A percentile compares a stretch with the other conserved stretches of the same genome.
phyloP scores from a whole-genome alignment of 2,888 invertebrate genomes.

The Stenotaenia linearis region DNA sequence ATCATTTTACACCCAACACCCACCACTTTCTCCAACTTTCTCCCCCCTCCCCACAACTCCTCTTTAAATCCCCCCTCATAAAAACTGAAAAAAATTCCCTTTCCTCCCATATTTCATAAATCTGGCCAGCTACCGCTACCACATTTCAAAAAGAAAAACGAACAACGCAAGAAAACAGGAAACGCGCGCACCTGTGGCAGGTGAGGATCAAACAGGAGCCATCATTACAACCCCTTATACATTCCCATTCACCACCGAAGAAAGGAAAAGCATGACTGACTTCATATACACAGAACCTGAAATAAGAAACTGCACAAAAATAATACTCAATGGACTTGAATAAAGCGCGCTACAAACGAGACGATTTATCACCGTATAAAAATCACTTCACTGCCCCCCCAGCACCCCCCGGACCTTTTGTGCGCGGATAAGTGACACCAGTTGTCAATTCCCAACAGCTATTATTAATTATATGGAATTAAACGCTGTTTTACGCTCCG shows the following conservation, averaged over 20 bases:
- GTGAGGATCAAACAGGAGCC: slow-evolving; percentile 12
- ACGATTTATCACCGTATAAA: neutral
- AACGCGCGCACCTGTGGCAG: slow-evolving; percentile 11
- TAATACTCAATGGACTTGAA: neutral
- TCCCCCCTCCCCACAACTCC: no score
- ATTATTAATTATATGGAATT: neutral
- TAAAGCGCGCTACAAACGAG: neutral
- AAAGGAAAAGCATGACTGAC: neutral
- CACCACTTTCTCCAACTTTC: no score
- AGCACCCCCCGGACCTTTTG: neutral
- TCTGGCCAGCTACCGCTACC: neutral
- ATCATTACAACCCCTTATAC: slow-evolving; percentile 6
- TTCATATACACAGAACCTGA: neutral
- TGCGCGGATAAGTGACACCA: neutral
- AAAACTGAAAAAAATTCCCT: no score
- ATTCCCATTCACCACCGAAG: neutral
- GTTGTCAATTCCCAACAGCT: neutral
- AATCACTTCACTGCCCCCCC: neutral
- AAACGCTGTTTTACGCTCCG: neutral
- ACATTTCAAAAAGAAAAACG: neutral
- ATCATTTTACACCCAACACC: no score
- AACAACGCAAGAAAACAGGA: neutral
- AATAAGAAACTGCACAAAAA: slow-evolving; percentile 20
- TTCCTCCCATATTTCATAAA: neutral
- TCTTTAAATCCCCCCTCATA: no score